A percentile compares a stretch with the other conserved stretches of the same genome.
phyloP scores from a whole-genome alignment of 2,888 invertebrate species.

The Catocala fraxini region DNA sequence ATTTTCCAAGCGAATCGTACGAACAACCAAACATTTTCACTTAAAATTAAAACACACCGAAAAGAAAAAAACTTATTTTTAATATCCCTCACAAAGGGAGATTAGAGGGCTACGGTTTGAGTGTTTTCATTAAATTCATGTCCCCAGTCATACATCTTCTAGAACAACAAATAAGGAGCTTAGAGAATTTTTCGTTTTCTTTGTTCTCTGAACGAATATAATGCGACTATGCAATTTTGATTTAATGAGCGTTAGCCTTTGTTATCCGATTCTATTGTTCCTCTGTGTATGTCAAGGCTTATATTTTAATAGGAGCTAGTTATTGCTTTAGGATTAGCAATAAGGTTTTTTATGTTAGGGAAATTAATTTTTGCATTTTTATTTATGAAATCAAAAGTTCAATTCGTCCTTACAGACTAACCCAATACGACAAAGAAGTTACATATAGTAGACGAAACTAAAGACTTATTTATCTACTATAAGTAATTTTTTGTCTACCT shows the following conservation, averaged over 20 bases:
- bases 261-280: constrained; percentile 9
- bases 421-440: too few species aligned
- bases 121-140: constrained; percentile 64
- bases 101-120: constrained; percentile 53
- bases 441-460: too few species aligned
- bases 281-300: constrained; percentile 4
- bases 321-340: background rate
- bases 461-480: too few species aligned
- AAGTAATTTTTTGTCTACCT: too few species aligned
- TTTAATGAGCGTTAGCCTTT: constrained; percentile 34
- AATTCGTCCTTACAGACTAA: too few species aligned
- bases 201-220: constrained; percentile 59
- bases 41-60: constrained; percentile 11
- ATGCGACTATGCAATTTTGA: constrained; percentile 41
- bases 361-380: too few species aligned
- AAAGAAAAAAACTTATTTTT: constrained; percentile 34
- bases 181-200: constrained; percentile 63
- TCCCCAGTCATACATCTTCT: constrained; percentile 65
- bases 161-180: constrained; percentile 72
- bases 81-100: constrained; percentile 55
- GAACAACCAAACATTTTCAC: constrained; percentile 4
- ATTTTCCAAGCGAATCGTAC: background rate
- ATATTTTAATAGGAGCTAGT: constrained; percentile 1
- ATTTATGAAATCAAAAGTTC: too few species aligned
- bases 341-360: too few species aligned